Base-by-base conservation (phyloP, 2,113 vertebrate genomes). In the Athene noctua region DNA sequence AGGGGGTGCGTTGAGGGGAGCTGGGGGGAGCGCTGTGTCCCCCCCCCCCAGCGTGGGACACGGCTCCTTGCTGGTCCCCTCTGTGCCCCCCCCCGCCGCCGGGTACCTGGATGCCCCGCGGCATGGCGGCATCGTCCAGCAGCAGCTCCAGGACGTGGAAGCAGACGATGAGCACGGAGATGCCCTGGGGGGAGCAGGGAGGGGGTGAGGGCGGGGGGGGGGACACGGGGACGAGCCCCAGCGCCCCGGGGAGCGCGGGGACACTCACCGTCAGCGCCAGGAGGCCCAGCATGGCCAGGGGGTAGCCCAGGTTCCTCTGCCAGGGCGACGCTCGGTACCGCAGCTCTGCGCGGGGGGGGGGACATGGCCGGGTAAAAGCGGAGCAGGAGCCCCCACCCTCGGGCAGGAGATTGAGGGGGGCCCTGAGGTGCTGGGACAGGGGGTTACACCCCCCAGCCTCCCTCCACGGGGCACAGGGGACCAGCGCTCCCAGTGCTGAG, bases 221-320 rank as follows among this genome's bases (percentile, higher is more conserved):
- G 20, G 29, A 6, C 9, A 10, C 0, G 0, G 10, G 36, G 29
- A 21, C 0, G 5, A 21, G 16, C 7, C 20, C 32, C 44, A 38
- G n/a, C 29, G 18, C 14, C 54, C 27, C 21, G 0, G 4, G 5
- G 25, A 7, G 55, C 19, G n/a, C 44, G 20, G 42, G 52, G 16
- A 11, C 71, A 96, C 97, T 86, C 97, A 99, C 99, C 1, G 99
- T 99, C 81, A 99, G 97, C 1, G 98, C 98, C 38, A 99, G 98
- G 38, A 99, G 98, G 74, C 98, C 94, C 46, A 99, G 97, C 99
- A 99, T 99, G 88, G 98, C 99, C 96, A 99, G 93, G 3, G 99
- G 99, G 94, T 99, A 99, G 81, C 99, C 99, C 97, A 99, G 96
- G 97, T 99, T 99, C 54, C 99, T 98, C 91, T 99, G 99, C 99